Evolutionary conservation across 2,797 vertebrate genomes (phyloP), one percentile per base, ranked within the genome.

Genomic region (Pampus argenteus): DNA sequence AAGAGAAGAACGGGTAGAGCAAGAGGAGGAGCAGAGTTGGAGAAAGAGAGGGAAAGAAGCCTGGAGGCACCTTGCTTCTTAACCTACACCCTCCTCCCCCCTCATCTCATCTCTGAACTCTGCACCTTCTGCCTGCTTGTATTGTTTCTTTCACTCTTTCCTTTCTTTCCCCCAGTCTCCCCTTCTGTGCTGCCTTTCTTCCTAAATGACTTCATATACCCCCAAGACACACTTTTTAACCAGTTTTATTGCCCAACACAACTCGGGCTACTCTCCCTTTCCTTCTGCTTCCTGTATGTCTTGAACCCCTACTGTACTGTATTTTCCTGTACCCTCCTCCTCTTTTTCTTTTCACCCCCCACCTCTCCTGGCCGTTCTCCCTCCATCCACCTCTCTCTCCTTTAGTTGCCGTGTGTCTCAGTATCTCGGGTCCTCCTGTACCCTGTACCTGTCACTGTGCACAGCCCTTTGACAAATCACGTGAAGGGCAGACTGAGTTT

Each of bases 401-500:
- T 76, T 80, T 82, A 82, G 83, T 81, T 77, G 75, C 81, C 51
- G 81, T 88, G 81, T 68, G 81, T 83, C 80, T 88, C 72, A 34
- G 84, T 87, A 76, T 88, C 84, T 82, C 69, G 62, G 88, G 88
- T 77, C 86, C 86, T 86, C 78, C 87, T 87, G 88, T 85, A 87
- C 82, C 86, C 87, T 88, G 89, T 91, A 86, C 86, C 88, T 91
- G 92, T 93, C 92, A 91, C 87, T 29, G 79, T 50, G 84, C 74
- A 48, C 67, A 25, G 89, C 94, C 95, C 95, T 96, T 95, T 97
- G 96, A 96, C 95, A 95, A 95, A 96, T 96, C 96, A 95, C 93
- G 91, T 96, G 96, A 98, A 99, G 98, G 97, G 94, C 97, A 96
- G 94, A 92, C 94, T 94, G 96, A 97, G 88, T 96, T 98, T 98